phyloP scores from a whole-genome alignment of 37 sponge, comb jelly and placozoan genomes.

The Hormiphora californensis region DNA sequence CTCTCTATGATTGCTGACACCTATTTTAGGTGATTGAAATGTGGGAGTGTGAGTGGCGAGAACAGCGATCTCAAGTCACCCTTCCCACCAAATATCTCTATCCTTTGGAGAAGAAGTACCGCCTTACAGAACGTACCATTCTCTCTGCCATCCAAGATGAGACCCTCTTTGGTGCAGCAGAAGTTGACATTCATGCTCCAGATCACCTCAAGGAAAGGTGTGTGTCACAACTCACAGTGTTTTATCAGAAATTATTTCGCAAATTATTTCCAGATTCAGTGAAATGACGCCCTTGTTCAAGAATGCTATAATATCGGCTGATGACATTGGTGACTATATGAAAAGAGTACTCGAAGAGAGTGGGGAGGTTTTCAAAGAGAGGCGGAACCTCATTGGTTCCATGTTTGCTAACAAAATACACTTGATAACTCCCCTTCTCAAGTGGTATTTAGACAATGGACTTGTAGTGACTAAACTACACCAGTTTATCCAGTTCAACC shows the following conservation, averaged over 20 bases:
- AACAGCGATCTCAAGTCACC: neutral
- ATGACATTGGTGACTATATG: neutral
- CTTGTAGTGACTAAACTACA: neutral
- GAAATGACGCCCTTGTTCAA: neutral
- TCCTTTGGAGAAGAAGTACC: neutral
- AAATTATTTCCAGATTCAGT: neutral
- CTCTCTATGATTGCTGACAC: too few relatives aligned
- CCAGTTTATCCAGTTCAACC: neutral
- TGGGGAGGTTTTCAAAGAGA: neutral
- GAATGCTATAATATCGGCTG: neutral
- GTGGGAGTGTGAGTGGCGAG: conserved; percentile 6
- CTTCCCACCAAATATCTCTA: neutral
- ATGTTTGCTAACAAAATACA: conserved; percentile 16
- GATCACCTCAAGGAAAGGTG: neutral
- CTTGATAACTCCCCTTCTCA: neutral
- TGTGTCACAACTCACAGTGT: too few relatives aligned
- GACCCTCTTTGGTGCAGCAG: neutral
- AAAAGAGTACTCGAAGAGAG: neutral
- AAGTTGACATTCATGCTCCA: conserved; percentile 3
- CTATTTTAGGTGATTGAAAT: too few relatives aligned
- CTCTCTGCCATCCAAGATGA: neutral
- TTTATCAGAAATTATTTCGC: too few relatives aligned
- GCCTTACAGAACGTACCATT: neutral
- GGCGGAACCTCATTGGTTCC: neutral
- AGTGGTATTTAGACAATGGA: neutral